phyloP scores from a whole-genome alignment of 1,140 invertebrate genomes.

The Achroia grisella region DNA sequence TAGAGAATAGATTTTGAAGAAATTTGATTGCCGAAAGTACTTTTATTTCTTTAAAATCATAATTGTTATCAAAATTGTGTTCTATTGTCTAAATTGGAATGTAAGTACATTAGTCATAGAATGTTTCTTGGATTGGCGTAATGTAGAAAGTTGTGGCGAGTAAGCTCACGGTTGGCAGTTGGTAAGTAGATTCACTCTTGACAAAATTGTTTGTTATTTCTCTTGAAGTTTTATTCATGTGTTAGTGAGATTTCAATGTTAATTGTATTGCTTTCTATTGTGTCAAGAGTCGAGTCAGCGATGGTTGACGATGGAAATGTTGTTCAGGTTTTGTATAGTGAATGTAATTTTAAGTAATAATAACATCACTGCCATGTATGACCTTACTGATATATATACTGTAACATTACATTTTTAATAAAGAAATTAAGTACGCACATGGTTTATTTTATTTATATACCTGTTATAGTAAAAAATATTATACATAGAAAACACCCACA shows the following conservation, averaged over 20 bases:
- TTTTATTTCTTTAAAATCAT: slow-evolving; percentile 14
- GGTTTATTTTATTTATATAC: slow-evolving; percentile 8
- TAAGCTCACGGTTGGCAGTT: slow-evolving; percentile 47
- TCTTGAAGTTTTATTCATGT: slow-evolving; percentile 61
- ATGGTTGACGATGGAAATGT: slow-evolving; percentile 20
- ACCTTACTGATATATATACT: slow-evolving; percentile 71
- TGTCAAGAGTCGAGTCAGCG: slow-evolving; percentile 15
- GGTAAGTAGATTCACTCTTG: slow-evolving; percentile 26
- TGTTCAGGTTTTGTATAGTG: slow-evolving; percentile 43
- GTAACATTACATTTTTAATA: slow-evolving; percentile 69
- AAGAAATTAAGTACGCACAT: slow-evolving; percentile 39
- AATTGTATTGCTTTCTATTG: slow-evolving; percentile 35
- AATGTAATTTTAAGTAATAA: slow-evolving; percentile 56
- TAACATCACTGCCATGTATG: slow-evolving; percentile 72
- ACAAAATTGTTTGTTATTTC: slow-evolving; percentile 57
- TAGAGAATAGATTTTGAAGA: slow-evolving; percentile 16
- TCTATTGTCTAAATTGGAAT: slow-evolving; percentile 24
- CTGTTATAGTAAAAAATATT: too few species aligned
- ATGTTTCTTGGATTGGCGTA: slow-evolving; percentile 49
- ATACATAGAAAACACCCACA: too few species aligned
- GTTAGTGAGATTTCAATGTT: slow-evolving; percentile 59
- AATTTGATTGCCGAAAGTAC: slow-evolving; percentile 23
- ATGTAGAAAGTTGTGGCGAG: slow-evolving; percentile 36
- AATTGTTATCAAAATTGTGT: slow-evolving; percentile 16
- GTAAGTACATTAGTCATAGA: slow-evolving; percentile 37